A percentile compares a stretch with the other conserved stretches of the same genome.
Conservation (phyloP, 2,113 vertebrate species). For the Bufo gargarizans region DNA sequence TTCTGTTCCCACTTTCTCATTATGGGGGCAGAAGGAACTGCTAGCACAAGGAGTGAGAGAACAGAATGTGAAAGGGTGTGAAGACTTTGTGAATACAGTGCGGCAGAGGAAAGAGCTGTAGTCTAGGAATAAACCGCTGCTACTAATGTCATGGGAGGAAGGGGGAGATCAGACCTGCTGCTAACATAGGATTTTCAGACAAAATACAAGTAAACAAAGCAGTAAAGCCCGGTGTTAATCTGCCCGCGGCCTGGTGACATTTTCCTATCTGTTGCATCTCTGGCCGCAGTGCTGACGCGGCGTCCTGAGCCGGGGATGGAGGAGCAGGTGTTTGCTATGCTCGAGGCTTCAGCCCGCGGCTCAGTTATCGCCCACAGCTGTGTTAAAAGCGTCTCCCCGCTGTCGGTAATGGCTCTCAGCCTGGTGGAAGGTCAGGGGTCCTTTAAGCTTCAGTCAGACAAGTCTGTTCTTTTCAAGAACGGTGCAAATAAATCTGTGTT, state of each 20-base stretch:
- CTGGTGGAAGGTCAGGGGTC: slow-evolving; percentile 12
- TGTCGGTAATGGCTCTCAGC: background rate
- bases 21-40: too few relatives aligned
- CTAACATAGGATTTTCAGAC: too few relatives aligned
- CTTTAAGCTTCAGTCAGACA: background rate
- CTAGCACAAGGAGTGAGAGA: too few relatives aligned
- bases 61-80: too few relatives aligned
- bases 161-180: too few relatives aligned
- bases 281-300: background rate
- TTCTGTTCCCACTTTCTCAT: too few relatives aligned
- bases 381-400: slow-evolving; percentile 5
- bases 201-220: too few relatives aligned
- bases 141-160: too few relatives aligned
- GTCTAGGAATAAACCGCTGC: too few relatives aligned
- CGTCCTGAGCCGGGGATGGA: background rate
- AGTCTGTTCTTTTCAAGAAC: background rate
- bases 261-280: background rate
- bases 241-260: background rate
- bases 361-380: slow-evolving; percentile 9
- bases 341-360: background rate
- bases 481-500: background rate
- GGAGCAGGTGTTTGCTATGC: background rate
- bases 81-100: too few relatives aligned
- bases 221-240: too few relatives aligned
- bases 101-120: too few relatives aligned